These are phyloP conservation scores for Rhamnusium bicolor DNA, from an alignment of 2,888 invertebrate species.

Conservation along the genomic window DNA sequence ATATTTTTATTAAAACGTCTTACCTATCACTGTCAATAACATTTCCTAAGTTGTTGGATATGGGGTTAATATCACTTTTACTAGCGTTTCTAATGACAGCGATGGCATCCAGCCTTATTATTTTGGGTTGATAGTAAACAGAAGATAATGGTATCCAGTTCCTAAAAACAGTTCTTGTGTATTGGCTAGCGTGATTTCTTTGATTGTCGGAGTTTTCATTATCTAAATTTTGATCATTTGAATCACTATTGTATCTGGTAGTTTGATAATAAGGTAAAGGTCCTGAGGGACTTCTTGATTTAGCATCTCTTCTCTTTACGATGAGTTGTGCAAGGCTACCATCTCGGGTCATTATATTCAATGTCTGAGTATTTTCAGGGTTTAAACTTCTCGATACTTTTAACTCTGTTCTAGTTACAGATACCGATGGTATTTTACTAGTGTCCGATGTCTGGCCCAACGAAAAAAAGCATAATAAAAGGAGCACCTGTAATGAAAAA, in stretches of 20 bases:
- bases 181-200: slow-evolving; percentile 50
- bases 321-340: slow-evolving; percentile 85
- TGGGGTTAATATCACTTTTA: slow-evolving; percentile 54
- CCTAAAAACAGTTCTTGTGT: slow-evolving; percentile 59
- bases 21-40: slow-evolving; percentile 67
- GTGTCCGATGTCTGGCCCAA: neutral
- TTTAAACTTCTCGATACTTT: slow-evolving; percentile 85
- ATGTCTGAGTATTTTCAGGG: slow-evolving; percentile 83
- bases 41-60: slow-evolving; percentile 58
- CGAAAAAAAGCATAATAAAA: slow-evolving; percentile 25
- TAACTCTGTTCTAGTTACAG: slow-evolving; percentile 81
- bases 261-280: slow-evolving; percentile 61
- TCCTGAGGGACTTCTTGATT: slow-evolving; percentile 56
- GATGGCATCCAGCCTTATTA: slow-evolving; percentile 63
- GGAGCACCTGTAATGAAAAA: slow-evolving; percentile 43
- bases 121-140: slow-evolving; percentile 64
- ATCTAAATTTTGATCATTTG: slow-evolving; percentile 33
- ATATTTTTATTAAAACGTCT: neutral
- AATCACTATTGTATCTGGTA: slow-evolving; percentile 19
- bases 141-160: slow-evolving; percentile 69
- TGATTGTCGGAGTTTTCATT: slow-evolving; percentile 25
- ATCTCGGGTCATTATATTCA: slow-evolving; percentile 83
- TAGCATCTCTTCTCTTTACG: slow-evolving; percentile 80
- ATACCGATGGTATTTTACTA: slow-evolving; percentile 69
- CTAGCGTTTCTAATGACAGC: slow-evolving; percentile 64